Conservation (phyloP, 2,888 invertebrate genomes). For the Phasia obesa region DNA sequence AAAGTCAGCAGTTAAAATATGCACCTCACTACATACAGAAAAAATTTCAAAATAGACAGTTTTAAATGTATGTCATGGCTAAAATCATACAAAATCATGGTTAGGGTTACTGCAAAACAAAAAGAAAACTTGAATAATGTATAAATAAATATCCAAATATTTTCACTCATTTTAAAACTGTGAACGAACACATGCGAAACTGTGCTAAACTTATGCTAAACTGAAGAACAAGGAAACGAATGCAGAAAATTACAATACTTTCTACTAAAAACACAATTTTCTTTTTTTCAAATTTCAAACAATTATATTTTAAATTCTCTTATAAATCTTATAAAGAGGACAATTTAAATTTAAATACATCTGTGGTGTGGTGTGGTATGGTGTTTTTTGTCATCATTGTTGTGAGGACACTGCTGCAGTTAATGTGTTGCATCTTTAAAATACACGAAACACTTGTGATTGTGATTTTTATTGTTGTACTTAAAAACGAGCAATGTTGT, state of each 20-base stretch:
- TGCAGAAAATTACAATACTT: no score
- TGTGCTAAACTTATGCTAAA: no score
- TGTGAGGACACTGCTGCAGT: slow-evolving; percentile 24
- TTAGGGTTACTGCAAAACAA: slow-evolving; percentile 23
- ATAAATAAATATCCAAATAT: no score
- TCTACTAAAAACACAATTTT: no score
- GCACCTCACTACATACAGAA: background rate
- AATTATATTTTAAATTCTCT: slow-evolving; percentile 33
- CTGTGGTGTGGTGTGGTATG: slow-evolving; percentile 26
- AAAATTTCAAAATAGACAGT: slow-evolving; percentile 38
- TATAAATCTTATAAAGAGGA: background rate
- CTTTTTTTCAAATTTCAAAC: background rate
- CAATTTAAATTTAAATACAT: slow-evolving; percentile 37
- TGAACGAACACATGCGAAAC: no score
- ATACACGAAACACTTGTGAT: slow-evolving; percentile 28
- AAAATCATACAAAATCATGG: slow-evolving; percentile 45
- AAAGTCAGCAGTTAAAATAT: slow-evolving; percentile 24
- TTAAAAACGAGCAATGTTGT: slow-evolving; percentile 13
- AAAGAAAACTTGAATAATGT: background rate
- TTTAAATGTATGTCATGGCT: slow-evolving; percentile 62
- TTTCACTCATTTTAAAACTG: no score
- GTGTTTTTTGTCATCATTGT: background rate
- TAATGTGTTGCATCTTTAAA: slow-evolving; percentile 33
- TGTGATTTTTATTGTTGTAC: slow-evolving; percentile 31
- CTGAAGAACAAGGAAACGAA: no score